These are phyloP conservation scores for Dendropsophus ebraccatus DNA, from an alignment of 2,113 vertebrate species.

Conservation along the genomic window DNA sequence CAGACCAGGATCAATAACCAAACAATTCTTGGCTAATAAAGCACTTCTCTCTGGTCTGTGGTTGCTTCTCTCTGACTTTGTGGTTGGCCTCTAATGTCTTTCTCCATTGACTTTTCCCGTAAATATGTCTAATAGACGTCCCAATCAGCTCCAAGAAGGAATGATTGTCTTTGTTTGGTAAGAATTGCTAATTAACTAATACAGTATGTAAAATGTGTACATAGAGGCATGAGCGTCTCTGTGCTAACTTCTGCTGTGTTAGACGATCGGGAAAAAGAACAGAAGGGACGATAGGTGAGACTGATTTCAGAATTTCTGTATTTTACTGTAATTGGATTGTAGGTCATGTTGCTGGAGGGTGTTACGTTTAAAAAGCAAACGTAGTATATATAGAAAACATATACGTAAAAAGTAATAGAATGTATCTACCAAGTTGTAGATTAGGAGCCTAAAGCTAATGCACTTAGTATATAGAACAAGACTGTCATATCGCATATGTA, in stretches of 20 bases:
- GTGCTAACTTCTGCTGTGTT: conserved; percentile 54
- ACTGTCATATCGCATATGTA: too few relatives aligned
- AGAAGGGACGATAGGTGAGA: background rate
- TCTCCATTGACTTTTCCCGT: conserved; percentile 95
- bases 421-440: too few relatives aligned
- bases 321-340: background rate
- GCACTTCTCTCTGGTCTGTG: conserved; percentile 93
- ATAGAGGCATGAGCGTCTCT: conserved; percentile 63
- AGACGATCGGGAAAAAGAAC: background rate
- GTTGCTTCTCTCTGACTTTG: conserved; percentile 93
- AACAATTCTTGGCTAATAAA: conserved; percentile 98
- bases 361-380: background rate
- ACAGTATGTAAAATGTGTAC: conserved; percentile 80
- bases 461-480: background rate
- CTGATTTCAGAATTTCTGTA: background rate
- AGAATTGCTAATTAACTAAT: conserved; percentile 84
- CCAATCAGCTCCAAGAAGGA: conserved; percentile 76
- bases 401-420: background rate
- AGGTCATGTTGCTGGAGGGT: background rate
- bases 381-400: too few relatives aligned
- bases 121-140: conserved; percentile 86
- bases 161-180: conserved; percentile 83
- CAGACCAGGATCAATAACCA: conserved; percentile 97
- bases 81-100: conserved; percentile 96
- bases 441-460: too few relatives aligned